Conservation (phyloP, 2,113 vertebrate species). For the Brienomyrus brachyistius region DNA sequence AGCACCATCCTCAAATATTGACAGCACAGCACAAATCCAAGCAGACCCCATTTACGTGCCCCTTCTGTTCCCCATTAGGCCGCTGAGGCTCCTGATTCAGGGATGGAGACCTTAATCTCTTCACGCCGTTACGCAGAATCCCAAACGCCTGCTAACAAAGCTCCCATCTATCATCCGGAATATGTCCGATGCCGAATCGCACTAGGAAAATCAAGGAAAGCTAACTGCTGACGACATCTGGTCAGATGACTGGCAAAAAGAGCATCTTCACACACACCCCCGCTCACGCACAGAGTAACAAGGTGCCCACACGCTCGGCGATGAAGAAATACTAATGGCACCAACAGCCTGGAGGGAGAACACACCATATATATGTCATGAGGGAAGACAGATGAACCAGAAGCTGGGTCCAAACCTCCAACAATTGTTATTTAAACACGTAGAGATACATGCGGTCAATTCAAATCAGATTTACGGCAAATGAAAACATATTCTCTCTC, state of each 20-base stretch:
- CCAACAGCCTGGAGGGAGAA: background rate
- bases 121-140: background rate
- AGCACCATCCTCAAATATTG: constrained; percentile 12
- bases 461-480: background rate
- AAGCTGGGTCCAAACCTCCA: background rate
- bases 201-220: background rate
- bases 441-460: background rate
- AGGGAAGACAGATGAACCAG: background rate
- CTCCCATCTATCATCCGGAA: background rate
- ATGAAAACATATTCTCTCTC: background rate
- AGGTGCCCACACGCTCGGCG: background rate
- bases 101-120: background rate
- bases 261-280: too few relatives aligned
- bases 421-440: background rate
- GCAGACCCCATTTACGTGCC: constrained; percentile 5
- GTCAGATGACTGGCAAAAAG: background rate
- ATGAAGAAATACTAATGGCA: background rate
- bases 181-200: background rate
- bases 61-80: background rate
- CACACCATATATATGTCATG: background rate
- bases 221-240: background rate
- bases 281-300: background rate
- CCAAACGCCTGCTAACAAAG: background rate
- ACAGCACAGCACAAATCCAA: constrained; percentile 11
- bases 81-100: background rate